Evolutionary conservation across 2,113 vertebrate species (phyloP).

Genomic region (Aptenodytes forsteri): DNA sequence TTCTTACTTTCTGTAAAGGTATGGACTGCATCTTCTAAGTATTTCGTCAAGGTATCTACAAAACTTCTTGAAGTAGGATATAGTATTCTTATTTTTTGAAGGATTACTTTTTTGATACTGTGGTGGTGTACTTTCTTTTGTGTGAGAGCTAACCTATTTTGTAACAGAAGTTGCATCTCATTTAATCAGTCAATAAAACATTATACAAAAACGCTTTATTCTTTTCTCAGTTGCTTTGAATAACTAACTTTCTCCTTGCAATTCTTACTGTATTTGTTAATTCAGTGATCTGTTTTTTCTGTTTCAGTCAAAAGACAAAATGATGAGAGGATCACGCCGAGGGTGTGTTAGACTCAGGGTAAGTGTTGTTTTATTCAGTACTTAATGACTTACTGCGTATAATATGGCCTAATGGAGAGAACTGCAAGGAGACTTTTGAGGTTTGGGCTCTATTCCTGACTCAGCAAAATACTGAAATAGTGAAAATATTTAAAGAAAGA

Average conservation of each 20-base stretch:
- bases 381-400: not conserved
- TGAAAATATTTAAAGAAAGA: constrained; percentile 20
- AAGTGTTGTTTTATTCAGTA: not conserved
- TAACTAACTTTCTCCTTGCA: not conserved
- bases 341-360: constrained; percentile 95
- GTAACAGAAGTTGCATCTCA: not conserved
- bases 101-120: not conserved
- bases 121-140: not conserved
- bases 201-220: not conserved
- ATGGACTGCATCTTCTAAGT: not conserved
- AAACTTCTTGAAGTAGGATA: not conserved
- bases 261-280: not conserved
- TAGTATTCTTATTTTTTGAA: not conserved
- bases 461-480: constrained; percentile 3
- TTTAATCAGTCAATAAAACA: not conserved
- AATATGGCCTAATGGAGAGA: not conserved
- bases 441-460: not conserved
- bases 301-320: constrained; percentile 98
- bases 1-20: not conserved
- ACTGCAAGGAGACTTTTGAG: constrained; percentile 18
- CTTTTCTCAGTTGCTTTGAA: not conserved
- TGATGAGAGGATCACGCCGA: constrained; percentile 99
- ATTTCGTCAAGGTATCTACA: not conserved
- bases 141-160: not conserved
- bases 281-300: constrained; percentile 38